Conservation (phyloP, 2,113 vertebrate genomes). For the Larimichthys crocea region DNA sequence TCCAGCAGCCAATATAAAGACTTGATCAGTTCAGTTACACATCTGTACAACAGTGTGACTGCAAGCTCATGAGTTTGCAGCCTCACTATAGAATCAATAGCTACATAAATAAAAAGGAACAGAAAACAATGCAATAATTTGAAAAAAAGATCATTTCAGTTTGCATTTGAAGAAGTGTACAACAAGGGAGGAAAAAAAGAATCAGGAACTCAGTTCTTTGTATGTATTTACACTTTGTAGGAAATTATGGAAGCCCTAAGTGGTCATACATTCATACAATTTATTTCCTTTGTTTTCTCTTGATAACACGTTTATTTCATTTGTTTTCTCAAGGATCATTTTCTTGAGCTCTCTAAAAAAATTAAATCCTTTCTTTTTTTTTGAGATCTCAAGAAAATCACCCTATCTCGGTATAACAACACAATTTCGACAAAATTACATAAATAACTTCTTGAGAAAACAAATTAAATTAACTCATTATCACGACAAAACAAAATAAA, state of each 20-base stretch:
- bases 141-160: constrained; percentile 38
- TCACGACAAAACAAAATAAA: no score
- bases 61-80: constrained; percentile 16
- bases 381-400: no score
- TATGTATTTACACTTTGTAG: constrained; percentile 69
- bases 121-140: constrained; percentile 26
- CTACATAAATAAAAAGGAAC: constrained; percentile 59
- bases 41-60: constrained; percentile 48
- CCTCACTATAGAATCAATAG: constrained; percentile 32
- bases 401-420: no score
- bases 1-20: constrained; percentile 27
- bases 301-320: no score
- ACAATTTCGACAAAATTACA: no score
- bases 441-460: no score
- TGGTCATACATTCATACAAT: no score
- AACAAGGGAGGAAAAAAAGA: constrained; percentile 43
- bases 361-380: no score
- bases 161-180: constrained; percentile 48
- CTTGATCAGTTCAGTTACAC: constrained; percentile 29
- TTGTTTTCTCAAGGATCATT: no score
- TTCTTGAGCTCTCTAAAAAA: no score
- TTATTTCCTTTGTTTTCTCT: no score
- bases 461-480: no score
- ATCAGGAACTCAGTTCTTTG: constrained; percentile 32
- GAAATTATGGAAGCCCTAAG: neutral